Evolutionary conservation across 2,113 vertebrate species (phyloP).

Genomic region (Chlamydotis undulata): DNA sequence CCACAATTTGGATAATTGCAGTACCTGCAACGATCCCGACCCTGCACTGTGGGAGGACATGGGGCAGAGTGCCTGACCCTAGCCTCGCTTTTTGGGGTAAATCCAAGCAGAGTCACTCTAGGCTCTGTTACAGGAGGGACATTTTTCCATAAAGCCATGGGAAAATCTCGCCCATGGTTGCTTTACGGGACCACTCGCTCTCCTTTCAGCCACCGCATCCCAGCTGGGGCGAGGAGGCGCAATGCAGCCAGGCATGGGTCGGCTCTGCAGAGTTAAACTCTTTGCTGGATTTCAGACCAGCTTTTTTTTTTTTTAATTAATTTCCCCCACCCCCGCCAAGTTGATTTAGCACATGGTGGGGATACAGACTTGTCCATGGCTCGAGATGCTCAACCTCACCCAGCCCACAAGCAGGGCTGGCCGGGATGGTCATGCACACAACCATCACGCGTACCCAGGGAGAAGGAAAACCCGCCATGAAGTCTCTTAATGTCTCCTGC

Average conservation of each 20-base stretch:
- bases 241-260: fast-evolving
- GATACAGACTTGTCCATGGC: neutral
- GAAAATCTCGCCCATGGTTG: neutral
- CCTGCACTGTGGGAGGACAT: neutral
- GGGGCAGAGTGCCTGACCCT: fast-evolving
- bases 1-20: fast-evolving
- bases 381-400: neutral
- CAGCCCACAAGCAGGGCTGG: fast-evolving
- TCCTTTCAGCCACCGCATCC: neutral
- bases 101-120: neutral
- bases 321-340: neutral
- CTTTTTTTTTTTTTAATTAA: too few relatives aligned
- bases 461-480: neutral
- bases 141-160: neutral
- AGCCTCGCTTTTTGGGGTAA: neutral
- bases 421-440: neutral
- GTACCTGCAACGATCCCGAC: fast-evolving
- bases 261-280: neutral
- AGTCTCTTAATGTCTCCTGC: slow-evolving; percentile 9
- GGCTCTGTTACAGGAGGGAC: neutral
- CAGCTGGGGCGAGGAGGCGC: fast-evolving
- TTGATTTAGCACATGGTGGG: neutral
- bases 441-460: fast-evolving
- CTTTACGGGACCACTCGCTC: neutral
- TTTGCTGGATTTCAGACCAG: neutral